Conservation (phyloP, 2,888 invertebrate species). For the Heliothis peltigera region DNA sequence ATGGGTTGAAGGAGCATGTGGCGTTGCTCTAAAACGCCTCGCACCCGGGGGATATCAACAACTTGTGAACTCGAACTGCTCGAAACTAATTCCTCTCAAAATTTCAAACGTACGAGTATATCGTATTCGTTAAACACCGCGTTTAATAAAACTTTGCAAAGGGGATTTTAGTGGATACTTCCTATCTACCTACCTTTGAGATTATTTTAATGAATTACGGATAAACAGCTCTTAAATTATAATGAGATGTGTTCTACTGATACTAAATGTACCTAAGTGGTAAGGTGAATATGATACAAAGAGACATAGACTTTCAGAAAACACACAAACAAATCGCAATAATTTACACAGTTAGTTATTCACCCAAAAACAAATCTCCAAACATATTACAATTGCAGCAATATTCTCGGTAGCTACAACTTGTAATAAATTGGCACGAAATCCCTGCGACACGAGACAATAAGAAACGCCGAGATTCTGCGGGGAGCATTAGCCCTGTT, state of each 20-base stretch:
- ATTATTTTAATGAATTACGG: constrained; percentile 1
- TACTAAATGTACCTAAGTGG: no score
- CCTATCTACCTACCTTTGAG: background rate
- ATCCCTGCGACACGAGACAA: constrained; percentile 78
- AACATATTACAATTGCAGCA: constrained; percentile 37
- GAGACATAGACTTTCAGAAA: background rate
- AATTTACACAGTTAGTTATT: background rate
- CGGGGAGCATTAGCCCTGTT: constrained; percentile 81
- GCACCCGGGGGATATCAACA: constrained; percentile 70
- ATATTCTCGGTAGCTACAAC: constrained; percentile 48
- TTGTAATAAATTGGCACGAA: constrained; percentile 77
- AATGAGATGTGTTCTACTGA: background rate
- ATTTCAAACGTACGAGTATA: constrained; percentile 58
- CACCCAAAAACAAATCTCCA: constrained; percentile 18
- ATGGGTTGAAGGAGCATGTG: constrained; percentile 68
- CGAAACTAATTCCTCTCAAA: constrained; percentile 78
- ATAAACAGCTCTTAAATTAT: background rate
- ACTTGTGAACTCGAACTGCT: constrained; percentile 72
- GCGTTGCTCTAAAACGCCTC: constrained; percentile 70
- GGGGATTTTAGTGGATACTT: constrained; percentile 13
- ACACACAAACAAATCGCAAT: background rate
- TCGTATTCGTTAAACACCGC: constrained; percentile 45
- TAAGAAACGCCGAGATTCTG: constrained; percentile 76
- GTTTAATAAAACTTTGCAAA: constrained; percentile 46
- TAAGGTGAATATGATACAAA: no score